These are phyloP conservation scores for Sinonovacula constricta DNA, from an alignment of 1,140 invertebrate species.

Conservation along the genomic window DNA sequence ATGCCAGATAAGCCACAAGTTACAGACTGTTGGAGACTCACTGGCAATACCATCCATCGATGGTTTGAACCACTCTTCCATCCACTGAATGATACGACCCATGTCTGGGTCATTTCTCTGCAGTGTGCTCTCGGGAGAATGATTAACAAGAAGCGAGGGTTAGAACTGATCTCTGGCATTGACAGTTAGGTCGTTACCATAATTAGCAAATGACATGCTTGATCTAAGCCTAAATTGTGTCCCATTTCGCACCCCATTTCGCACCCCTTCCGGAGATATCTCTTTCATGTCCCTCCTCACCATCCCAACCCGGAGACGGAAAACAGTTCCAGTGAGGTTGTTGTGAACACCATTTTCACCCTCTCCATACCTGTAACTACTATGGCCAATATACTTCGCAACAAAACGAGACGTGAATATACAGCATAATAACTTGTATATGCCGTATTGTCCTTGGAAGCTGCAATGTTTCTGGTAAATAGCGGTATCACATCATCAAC, in stretches of 20 bases:
- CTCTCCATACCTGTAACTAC: neutral
- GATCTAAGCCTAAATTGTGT: neutral
- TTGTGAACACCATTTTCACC: neutral
- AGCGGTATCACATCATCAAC: conserved; percentile 22
- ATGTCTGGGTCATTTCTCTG: conserved; percentile 4
- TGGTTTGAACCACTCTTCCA: neutral
- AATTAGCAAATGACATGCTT: neutral
- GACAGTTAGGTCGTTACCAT: neutral
- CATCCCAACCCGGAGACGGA: neutral
- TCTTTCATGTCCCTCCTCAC: neutral
- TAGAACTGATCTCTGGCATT: neutral
- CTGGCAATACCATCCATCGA: conserved; percentile 9
- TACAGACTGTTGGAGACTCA: neutral
- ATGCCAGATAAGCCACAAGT: conserved; percentile 11
- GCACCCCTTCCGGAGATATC: neutral
- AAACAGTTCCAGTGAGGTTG: too few species aligned
- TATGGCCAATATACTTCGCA: neutral
- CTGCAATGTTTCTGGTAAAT: conserved; percentile 6
- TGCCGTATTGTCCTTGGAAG: neutral
- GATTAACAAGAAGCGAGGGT: neutral
- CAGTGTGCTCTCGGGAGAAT: neutral
- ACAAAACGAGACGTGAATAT: neutral
- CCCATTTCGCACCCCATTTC: neutral
- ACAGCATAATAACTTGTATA: neutral
- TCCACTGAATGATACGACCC: conserved; percentile 7